Conservation (phyloP, 2,888 invertebrate species). For the Macrostomum cliftonense region DNA sequence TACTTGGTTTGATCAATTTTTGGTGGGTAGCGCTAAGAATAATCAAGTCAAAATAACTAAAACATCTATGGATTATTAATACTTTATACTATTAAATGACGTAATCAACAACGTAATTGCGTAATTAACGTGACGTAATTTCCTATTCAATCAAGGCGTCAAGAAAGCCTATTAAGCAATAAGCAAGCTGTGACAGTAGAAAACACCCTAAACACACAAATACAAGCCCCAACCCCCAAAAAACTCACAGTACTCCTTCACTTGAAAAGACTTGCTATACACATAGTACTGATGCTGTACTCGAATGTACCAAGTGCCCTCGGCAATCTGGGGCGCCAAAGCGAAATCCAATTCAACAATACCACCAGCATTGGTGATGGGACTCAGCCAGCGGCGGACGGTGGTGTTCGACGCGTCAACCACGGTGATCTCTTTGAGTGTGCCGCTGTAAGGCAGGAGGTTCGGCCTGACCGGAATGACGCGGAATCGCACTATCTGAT, state of each 20-base stretch:
- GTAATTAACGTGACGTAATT: no score
- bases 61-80: no score
- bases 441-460: conserved; percentile 67
- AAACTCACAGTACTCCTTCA: conserved; percentile 68
- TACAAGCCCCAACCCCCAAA: no score
- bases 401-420: conserved; percentile 64
- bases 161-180: no score
- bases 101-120: no score
- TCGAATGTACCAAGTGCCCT: conserved; percentile 73
- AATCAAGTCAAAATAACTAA: no score
- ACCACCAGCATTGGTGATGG: conserved; percentile 46
- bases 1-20: conserved; percentile 13
- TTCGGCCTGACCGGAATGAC: conserved; percentile 79
- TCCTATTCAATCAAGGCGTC: no score
- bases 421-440: conserved; percentile 72
- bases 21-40: no score
- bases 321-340: conserved; percentile 72
- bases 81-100: no score
- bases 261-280: conserved; percentile 64
- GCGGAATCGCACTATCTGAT: conserved; percentile 53
- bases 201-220: no score
- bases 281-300: conserved; percentile 36
- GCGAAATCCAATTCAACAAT: conserved; percentile 77
- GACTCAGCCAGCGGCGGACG: conserved; percentile 74
- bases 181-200: no score